Evolutionary conservation across 2,888 invertebrate species (phyloP), one percentile per base, ranked within the genome.

Genomic region (Omphaloscelis lunosa): DNA sequence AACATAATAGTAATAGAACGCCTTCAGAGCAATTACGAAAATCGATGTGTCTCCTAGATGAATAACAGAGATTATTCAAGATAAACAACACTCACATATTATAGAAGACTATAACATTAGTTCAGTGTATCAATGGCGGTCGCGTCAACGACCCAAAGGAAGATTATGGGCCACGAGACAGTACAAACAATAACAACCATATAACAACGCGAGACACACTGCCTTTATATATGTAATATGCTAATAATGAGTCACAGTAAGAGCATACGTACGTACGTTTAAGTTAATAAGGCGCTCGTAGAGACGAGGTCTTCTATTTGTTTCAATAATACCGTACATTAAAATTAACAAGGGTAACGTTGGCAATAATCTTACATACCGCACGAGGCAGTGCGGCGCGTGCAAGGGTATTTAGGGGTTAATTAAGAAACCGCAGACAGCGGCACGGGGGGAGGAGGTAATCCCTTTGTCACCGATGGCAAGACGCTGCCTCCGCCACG

Each of bases 371-470:
- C 95, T 94, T 93, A 92, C 93, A 94, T 90, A 92, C 94, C 93
- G 90, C 93, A 92, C 88, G 90, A 88, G 89, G 91, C 90, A 85
- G 88, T 91, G 90, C 88, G 93, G 92, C 89, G 91, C 91, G 92
- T 93, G 93, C 94, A 92, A 90, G 93, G 94, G 95, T 95, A 95
- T 95, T 96, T 96, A 94, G 94, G 93, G 96, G 96, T 96, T 96
- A 96, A 96, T 96, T 96, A 96, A 95, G 95, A 93, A 95, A 95
- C 96, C 96, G 93, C 96, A 95, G 95, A 95, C 95, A 90, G 90
- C 85, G 90, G 90, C 80, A 86, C 84, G 90, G 90, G 90, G 91
- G 89, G 86, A 34, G 34, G 86, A 89, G 92, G 91, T 95, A 96
- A 96, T 95, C 95, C 95, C 95, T 95, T 95, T 96, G 96, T 96